These are phyloP conservation scores for Hoplias malabaricus DNA, from an alignment of 2,113 vertebrate genomes.

Conservation along the genomic window DNA sequence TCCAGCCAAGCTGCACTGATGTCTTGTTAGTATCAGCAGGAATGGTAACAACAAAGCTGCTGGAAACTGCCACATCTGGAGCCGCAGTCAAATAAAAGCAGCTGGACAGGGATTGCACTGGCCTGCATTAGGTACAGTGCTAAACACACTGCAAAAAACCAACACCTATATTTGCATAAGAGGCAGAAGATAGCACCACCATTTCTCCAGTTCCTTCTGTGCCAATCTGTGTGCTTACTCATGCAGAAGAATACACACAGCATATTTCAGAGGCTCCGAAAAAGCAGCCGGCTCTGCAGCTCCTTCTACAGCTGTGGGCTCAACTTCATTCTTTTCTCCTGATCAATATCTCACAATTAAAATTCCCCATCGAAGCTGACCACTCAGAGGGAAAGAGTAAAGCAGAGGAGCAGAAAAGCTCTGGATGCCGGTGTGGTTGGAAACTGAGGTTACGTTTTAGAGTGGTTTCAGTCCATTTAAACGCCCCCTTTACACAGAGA, in stretches of 20 bases:
- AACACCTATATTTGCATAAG: background rate
- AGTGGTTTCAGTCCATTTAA: slow-evolving; percentile 11
- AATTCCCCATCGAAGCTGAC: background rate
- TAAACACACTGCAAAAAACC: background rate
- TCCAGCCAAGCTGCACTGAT: background rate
- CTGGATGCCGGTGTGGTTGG: slow-evolving; percentile 17
- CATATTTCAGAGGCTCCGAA: slow-evolving; percentile 3
- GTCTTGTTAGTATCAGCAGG: background rate
- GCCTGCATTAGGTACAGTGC: background rate
- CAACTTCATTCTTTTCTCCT: background rate
- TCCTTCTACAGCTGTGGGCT: background rate
- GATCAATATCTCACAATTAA: slow-evolving; percentile 4
- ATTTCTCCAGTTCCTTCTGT: background rate
- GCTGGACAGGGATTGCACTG: slow-evolving; percentile 19
- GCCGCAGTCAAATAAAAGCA: slow-evolving; percentile 18
- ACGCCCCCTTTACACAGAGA: background rate
- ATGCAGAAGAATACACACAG: background rate
- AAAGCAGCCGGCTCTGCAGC: background rate
- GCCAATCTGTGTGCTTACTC: background rate
- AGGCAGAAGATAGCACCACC: background rate
- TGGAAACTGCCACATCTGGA: slow-evolving; percentile 4
- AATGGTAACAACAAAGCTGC: background rate
- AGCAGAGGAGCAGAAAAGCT: slow-evolving; percentile 10
- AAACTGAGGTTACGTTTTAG: slow-evolving; percentile 20
- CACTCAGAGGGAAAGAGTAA: slow-evolving; percentile 12